Evolutionary conservation across 2,888 invertebrate genomes (phyloP), one percentile per base, ranked within the genome.

Genomic region (Conus canariensis): DNA sequence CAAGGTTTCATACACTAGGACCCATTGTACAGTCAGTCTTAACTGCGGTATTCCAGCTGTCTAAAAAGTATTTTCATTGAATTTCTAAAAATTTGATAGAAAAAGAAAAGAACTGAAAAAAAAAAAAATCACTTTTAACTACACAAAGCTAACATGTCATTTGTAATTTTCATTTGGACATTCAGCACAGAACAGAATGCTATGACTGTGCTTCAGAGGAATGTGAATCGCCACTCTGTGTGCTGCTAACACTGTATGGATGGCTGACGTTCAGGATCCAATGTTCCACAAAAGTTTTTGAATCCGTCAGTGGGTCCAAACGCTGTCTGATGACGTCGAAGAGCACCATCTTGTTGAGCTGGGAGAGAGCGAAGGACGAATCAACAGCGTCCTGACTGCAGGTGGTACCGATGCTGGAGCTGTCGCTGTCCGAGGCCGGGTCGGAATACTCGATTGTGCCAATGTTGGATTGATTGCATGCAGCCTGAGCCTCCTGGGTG

Each of bases 221-320:
- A 19, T 70, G n/a, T 22, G 70, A 22, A 22, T 70, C 22, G 3
- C 70, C 70, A 8, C 4, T 64, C 10, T 64, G 60, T 14, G 60
- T 45, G 45, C 45, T 45, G 45, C 45, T 45, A 45, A 45, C 45
- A 45, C 45, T 45, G 45, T 45, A 45, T 45, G 45, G 30, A 14
- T 30, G 77, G 10, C 12, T 0, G 7, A 10, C 58, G 56, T 83
- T 83, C 74, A 87, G 8, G 14, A 88, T 45, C 88, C 88, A 88
- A 60, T 88, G 88, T 22, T 88, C 83, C 25, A 88, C 88, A 30
- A 88, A 88, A 16, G 83, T 60, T 45, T 30, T 25, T 45, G 64
- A 12, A 60, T 88, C 83, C 0, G n/a, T 64, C 6, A 5, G 22
- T 10, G 88, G 88, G 83, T 88, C 83, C 9, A 88, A 83, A 58